Evolutionary conservation across 2,888 invertebrate genomes (phyloP), one percentile per base, ranked within the genome.

Genomic region (Sinodicranocentrus sp.): DNA sequence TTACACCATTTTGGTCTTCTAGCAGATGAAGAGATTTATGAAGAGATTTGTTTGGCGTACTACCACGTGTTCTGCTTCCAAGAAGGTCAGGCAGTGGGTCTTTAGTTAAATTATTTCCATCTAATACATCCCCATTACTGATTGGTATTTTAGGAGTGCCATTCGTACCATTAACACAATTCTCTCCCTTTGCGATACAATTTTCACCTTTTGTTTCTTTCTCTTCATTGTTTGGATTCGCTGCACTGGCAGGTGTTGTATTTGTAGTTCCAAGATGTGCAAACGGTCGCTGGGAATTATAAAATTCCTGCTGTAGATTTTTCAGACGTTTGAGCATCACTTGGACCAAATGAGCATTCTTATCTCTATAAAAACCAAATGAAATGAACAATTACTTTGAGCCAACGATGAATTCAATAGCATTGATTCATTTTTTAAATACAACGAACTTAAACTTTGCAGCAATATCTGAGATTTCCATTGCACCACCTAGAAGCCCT

Each of bases 401-500:
- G 17, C 8, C 21, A 61, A 73, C 25, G 15, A 39, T 61, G 21
- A 33, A 33, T 10, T 33, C 33, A 33, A 6, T 10, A 33, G 33
- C 10, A 33, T 10, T 33, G 33, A 33, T 10, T 6, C 33, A 57
- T 57, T 5, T 57, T 19, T 2, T 23, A 57, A 57, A 8, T 25
- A 52, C 17, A 8, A 19, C 15, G 52, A 52, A 70, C 79, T 94
- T 92, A 90, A 95, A 97, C 89, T 95, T 95, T 2, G 96, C 94
- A 0, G 98, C 98, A 82, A 98, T 96, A 89, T 99, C 99, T 88
- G 96, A 96, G 2, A 98, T 95, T 91, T 99, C 98, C 97, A 99
- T 98, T 0, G 98, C 98, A 13, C 97, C 96, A 0, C 97, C 98
- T 26, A 99, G 91, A 19, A 99, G 92, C 0, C 98, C 98, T 0